Evolutionary conservation across 2,113 vertebrate species (phyloP).

Genomic region (Neomonachus schauinslandi): DNA sequence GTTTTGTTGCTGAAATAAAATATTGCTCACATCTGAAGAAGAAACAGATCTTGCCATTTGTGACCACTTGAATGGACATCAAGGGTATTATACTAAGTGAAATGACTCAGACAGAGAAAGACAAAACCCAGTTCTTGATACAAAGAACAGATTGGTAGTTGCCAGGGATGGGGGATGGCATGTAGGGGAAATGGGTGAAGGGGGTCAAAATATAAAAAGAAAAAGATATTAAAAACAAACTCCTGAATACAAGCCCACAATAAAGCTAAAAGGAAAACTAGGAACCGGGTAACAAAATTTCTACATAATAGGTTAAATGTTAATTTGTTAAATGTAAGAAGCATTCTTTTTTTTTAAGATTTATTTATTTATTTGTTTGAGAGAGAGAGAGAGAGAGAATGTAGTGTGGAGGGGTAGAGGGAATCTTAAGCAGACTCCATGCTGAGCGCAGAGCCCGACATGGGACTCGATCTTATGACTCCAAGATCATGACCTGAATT

Average conservation of each 20-base stretch:
- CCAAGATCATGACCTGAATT: not conserved
- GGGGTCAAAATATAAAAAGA: not conserved
- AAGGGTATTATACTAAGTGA: not conserved
- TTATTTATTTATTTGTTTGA: not conserved
- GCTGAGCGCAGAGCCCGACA: not conserved
- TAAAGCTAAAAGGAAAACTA: not conserved
- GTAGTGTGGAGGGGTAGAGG: not conserved
- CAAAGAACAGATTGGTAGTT: not conserved
- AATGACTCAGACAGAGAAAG: not conserved
- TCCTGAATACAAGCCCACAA: not conserved
- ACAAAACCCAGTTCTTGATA: not conserved
- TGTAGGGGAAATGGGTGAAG: not conserved
- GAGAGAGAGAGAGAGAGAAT: not conserved
- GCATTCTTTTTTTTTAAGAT: not conserved
- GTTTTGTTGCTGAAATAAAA: not conserved
- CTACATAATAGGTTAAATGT: not conserved
- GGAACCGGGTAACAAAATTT: not conserved
- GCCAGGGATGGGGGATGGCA: not conserved
- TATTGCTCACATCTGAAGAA: not conserved
- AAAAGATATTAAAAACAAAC: not conserved
- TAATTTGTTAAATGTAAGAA: not conserved
- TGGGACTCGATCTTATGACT: not conserved
- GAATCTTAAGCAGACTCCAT: not conserved
- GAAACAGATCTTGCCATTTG: not conserved
- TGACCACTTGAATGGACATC: not conserved